phyloP scores from a whole-genome alignment of 2,888 invertebrate species.

The Drosophila tanythrix region DNA sequence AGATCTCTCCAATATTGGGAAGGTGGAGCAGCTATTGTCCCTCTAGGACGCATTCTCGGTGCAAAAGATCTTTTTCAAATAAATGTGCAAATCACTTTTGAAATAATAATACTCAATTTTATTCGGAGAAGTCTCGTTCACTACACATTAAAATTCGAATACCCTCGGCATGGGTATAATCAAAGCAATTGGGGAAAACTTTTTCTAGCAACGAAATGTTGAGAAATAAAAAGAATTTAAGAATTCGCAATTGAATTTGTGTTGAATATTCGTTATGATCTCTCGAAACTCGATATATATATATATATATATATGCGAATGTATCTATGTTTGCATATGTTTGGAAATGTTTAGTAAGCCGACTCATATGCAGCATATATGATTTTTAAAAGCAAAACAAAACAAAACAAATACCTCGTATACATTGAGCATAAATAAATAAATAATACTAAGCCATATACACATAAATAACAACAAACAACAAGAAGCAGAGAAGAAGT shows the following conservation, averaged over 20 bases:
- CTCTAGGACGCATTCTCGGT: neutral
- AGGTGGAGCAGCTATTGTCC: neutral
- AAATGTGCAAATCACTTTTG: neutral
- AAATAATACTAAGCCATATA: slow-evolving; percentile 48
- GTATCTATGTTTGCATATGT: slow-evolving; percentile 11
- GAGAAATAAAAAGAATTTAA: neutral
- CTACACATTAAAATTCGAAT: neutral
- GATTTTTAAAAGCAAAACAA: slow-evolving; percentile 36
- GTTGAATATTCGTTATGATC: slow-evolving; percentile 44
- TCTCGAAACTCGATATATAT: slow-evolving; percentile 25
- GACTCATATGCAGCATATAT: slow-evolving; percentile 26
- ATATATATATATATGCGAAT: neutral
- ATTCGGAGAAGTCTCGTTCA: neutral
- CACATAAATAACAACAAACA: slow-evolving; percentile 15
- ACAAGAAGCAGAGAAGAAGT: slow-evolving; percentile 14
- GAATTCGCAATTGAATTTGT: slow-evolving; percentile 10
- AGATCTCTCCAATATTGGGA: no score
- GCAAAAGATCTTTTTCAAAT: neutral
- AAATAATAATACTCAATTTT: neutral
- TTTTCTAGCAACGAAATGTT: neutral
- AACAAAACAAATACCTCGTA: slow-evolving; percentile 68
- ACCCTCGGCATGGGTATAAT: neutral
- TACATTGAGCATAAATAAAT: slow-evolving; percentile 65
- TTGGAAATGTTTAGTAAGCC: slow-evolving; percentile 17
- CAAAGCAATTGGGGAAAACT: neutral